Base-by-base conservation (phyloP, 2,888 invertebrate species). In the Cephus spinipes region DNA sequence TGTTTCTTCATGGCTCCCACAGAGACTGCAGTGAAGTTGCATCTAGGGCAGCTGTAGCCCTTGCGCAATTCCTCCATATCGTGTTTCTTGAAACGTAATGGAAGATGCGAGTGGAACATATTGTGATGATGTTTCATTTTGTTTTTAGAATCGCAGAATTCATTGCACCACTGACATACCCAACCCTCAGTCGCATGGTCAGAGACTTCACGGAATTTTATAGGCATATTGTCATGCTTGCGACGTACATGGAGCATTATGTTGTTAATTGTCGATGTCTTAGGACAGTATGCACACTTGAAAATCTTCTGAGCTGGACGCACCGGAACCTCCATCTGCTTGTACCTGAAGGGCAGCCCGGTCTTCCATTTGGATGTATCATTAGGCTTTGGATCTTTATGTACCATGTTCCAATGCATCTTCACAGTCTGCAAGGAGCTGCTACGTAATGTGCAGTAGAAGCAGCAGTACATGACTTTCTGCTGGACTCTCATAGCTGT, bases 1-100 rank as follows among this genome's bases (percentile, higher is more conserved):
- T 93, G 93, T 69, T 89, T 89, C 73, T 89, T 89, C 83, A 93
- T 91, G 1, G 84, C 77, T 0, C 86, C 85, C 2, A 89, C 78
- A 11, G 88, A 88, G 36, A 87, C 83, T 11, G 88, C 87, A 2
- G 84, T 83, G 81, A 91, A 92, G 0, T 82, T 75, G 77, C 93
- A 93, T 31, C 88, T 82, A 0, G 92, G 91, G 82, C 93, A 93
- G 3, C 84, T 85, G 81, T 89, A 92, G 4, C 82, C 85, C 76
- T 87, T 89, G 55, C 74, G 76, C 11, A 76, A n/a, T 73, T 82
- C 78, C 11, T 76, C 77, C 9, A 75, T 79, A 80, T 84, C 55
- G 11, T 84, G 81, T 76, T 81, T 85, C 34, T 82, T 85, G 68
- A 88, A 89, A 33, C 88, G 86, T 30, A 88, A 80, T 3, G 88